Conservation (phyloP, 2,888 invertebrate genomes). For the Morpho achilles region DNA sequence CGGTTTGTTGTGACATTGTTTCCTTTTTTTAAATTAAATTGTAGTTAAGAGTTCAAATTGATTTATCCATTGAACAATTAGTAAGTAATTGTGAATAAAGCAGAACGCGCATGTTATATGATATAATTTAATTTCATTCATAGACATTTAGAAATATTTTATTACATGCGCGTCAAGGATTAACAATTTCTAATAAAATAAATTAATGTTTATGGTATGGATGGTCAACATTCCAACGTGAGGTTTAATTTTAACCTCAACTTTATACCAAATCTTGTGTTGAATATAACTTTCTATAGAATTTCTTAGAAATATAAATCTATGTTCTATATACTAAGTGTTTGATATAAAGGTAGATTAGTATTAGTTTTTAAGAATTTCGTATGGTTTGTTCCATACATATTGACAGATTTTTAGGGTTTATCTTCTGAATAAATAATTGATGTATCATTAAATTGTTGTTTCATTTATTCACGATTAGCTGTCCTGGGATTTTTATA, state of each 20-base stretch:
- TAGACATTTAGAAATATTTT: too few species aligned
- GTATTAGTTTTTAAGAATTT: slow-evolving; percentile 28
- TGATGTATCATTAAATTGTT: slow-evolving; percentile 25
- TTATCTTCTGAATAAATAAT: slow-evolving; percentile 31
- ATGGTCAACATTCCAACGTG: slow-evolving; percentile 25
- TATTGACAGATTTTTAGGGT: slow-evolving; percentile 22
- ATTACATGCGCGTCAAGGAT: not conserved
- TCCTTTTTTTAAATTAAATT: too few species aligned
- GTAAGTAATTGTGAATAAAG: too few species aligned
- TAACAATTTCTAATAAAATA: not conserved
- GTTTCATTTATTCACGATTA: slow-evolving; percentile 12
- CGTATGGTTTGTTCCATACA: slow-evolving; percentile 28
- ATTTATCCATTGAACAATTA: too few species aligned
- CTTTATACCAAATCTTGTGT: slow-evolving; percentile 19
- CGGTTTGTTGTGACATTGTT: too few species aligned
- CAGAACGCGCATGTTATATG: too few species aligned
- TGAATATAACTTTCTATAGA: slow-evolving; percentile 9
- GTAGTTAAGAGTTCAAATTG: too few species aligned
- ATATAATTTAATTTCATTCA: too few species aligned
- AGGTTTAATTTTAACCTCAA: slow-evolving; percentile 8
- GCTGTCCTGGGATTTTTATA: too few species aligned
- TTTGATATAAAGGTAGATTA: slow-evolving; percentile 22
- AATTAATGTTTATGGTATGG: not conserved
- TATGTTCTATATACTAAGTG: slow-evolving; percentile 16
- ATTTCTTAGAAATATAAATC: slow-evolving; percentile 16